Percentiles rank a stretch among this genome's conserved stretches.
These are phyloP conservation scores for Netelia melanura DNA, from an alignment of 2,888 invertebrate species.

Conservation along the genomic window DNA sequence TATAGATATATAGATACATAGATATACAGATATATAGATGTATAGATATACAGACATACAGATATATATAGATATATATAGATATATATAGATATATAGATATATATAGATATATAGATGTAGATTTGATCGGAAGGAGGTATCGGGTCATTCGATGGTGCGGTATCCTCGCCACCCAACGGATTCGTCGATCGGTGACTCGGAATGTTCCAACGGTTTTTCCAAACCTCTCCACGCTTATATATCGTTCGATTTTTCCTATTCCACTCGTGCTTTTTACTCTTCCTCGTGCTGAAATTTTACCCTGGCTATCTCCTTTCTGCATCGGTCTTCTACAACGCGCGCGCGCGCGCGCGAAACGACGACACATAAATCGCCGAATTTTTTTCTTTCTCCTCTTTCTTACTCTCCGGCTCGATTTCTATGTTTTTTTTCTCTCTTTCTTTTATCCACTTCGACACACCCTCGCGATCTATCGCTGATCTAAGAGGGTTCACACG, in stretches of 20 bases:
- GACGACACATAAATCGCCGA: constrained; percentile 68
- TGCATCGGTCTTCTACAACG: constrained; percentile 15
- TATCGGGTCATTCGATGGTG: constrained; percentile 62
- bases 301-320: constrained; percentile 31
- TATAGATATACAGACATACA: no score
- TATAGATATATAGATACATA: no score
- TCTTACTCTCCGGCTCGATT: background rate
- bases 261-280: constrained; percentile 47
- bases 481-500: constrained; percentile 24
- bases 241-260: constrained; percentile 59
- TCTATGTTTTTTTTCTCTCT: constrained; percentile 8
- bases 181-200: constrained; percentile 55
- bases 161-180: constrained; percentile 45
- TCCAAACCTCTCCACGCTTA: constrained; percentile 48
- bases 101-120: background rate
- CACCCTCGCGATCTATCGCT: constrained; percentile 36
- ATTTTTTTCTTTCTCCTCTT: constrained; percentile 51
- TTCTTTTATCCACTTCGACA: constrained; percentile 52
- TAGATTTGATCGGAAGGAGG: constrained; percentile 41
- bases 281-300: constrained; percentile 9
- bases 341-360: constrained; percentile 37
- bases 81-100: background rate
- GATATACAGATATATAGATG: no score
- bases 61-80: background rate
- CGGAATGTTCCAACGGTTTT: constrained; percentile 45